Percentiles rank a stretch among this genome's conserved stretches.
Evolutionary conservation across 2,113 vertebrate species (phyloP).

Genomic region (Pelecanoides urinatrix): DNA sequence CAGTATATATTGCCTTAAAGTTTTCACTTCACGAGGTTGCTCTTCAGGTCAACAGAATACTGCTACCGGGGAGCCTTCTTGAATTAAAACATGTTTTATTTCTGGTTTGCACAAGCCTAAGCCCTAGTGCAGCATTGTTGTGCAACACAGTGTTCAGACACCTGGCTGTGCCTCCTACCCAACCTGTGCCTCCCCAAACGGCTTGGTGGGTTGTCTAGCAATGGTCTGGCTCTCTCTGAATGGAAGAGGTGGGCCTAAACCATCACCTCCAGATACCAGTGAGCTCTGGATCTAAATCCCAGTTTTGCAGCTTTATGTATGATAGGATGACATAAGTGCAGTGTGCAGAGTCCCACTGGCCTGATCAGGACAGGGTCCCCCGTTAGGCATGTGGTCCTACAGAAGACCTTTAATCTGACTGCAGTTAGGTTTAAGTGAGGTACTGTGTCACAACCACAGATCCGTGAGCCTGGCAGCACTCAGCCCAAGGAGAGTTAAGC

Average conservation of each 20-base stretch:
- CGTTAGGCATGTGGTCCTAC: neutral
- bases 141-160: neutral
- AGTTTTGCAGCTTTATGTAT: neutral
- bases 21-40: neutral
- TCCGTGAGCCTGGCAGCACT: neutral
- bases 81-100: neutral
- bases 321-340: fast-evolving
- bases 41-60: neutral
- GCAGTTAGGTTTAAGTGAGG: neutral
- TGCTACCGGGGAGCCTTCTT: neutral
- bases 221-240: neutral
- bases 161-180: neutral
- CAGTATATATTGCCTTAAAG: neutral
- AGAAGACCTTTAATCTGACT: neutral
- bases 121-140: neutral
- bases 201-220: neutral
- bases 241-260: neutral
- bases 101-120: neutral
- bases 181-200: neutral
- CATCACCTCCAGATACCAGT: neutral
- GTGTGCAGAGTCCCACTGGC: fast-evolving
- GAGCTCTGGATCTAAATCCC: neutral
- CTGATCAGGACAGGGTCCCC: neutral
- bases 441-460: neutral
- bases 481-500: neutral